These are phyloP conservation scores for Thaumetopoea pityocampa DNA, from an alignment of 1,140 invertebrate species.

Conservation along the genomic window DNA sequence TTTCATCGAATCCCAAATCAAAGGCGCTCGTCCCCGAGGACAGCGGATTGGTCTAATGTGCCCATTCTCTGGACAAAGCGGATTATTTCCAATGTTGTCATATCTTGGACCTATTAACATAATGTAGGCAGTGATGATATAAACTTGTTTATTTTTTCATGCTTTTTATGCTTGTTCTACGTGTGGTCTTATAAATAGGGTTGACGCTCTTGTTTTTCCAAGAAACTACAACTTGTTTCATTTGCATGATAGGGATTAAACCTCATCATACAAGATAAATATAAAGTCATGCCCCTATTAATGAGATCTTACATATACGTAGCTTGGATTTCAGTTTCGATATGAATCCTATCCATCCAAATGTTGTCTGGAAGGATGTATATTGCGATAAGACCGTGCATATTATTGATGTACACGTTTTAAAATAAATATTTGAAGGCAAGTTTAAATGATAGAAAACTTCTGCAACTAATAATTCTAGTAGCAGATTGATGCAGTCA, in stretches of 20 bases:
- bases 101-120: conserved; percentile 59
- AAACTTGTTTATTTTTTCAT: conserved; percentile 41
- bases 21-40: conserved; percentile 52
- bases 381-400: no score
- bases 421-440: no score
- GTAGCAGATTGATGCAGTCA: no score
- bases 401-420: no score
- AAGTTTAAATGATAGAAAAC: no score
- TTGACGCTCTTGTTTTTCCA: conserved; percentile 24
- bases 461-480: no score
- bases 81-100: conserved; percentile 66
- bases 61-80: conserved; percentile 59
- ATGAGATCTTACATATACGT: conserved; percentile 6
- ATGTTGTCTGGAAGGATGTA: no score
- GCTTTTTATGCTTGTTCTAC: conserved; percentile 33
- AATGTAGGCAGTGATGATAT: conserved; percentile 54
- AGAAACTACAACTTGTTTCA: conserved; percentile 26
- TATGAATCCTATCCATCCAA: no score
- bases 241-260: conserved; percentile 17
- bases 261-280: conserved; percentile 27
- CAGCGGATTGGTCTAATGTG: conserved; percentile 44
- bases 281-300: conserved; percentile 22
- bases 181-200: conserved; percentile 43
- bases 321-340: no score
- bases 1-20: conserved; percentile 67